Evolutionary conservation across 2,113 vertebrate genomes (phyloP).

Genomic region (Corythaixoides concolor): DNA sequence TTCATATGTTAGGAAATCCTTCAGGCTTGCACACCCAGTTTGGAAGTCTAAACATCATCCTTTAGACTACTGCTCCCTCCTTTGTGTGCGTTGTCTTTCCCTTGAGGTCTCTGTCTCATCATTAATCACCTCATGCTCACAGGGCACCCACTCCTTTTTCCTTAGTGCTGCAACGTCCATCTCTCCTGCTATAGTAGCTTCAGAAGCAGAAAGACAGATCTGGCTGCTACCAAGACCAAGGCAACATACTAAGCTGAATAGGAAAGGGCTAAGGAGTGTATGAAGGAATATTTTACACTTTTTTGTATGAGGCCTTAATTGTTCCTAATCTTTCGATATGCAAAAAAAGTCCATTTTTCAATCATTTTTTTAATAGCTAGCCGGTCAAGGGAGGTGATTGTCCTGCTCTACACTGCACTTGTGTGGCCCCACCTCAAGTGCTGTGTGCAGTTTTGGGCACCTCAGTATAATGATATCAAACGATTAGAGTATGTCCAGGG

Average conservation of each 20-base stretch:
- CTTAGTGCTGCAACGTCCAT: background rate
- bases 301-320: background rate
- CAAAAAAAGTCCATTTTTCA: background rate
- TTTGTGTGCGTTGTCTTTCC: background rate
- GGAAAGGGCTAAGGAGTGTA: background rate
- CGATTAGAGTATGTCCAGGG: background rate
- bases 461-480: background rate
- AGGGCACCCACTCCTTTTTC: background rate
- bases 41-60: background rate
- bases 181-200: background rate
- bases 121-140: background rate
- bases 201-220: background rate
- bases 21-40: background rate
- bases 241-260: background rate
- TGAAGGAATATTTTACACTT: background rate
- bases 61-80: background rate
- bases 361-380: background rate
- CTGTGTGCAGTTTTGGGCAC: background rate
- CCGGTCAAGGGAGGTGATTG: background rate
- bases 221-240: background rate
- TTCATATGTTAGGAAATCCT: background rate
- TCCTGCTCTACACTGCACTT: background rate
- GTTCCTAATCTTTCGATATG: background rate
- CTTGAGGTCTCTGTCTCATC: background rate
- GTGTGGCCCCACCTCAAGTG: fast-evolving